These are phyloP conservation scores for Tenthredo livida DNA, from an alignment of 2,888 invertebrate genomes.

Conservation along the genomic window DNA sequence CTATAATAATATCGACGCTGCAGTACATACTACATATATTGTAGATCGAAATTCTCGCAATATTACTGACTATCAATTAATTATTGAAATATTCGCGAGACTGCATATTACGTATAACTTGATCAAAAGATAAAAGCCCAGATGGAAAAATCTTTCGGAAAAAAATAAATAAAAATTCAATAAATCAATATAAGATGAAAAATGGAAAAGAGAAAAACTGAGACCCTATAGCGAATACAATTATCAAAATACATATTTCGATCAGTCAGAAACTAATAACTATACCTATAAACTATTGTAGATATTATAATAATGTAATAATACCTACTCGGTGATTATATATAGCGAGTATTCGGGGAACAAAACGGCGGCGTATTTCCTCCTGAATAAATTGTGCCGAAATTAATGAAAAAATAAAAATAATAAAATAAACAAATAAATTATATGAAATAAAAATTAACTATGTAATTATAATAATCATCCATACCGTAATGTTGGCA, in stretches of 20 bases:
- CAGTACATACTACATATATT: background rate
- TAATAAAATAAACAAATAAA: background rate
- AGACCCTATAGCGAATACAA: constrained; percentile 5
- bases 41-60: constrained; percentile 9
- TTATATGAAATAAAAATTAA: background rate
- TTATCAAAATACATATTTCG: constrained; percentile 18
- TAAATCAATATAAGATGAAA: no score
- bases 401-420: background rate
- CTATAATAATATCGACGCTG: background rate
- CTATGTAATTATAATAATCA: background rate
- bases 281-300: background rate
- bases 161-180: background rate
- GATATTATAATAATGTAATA: constrained; percentile 3
- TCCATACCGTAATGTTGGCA: constrained; percentile 21
- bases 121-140: background rate
- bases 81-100: background rate
- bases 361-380: constrained; percentile 40
- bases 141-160: background rate
- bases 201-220: background rate
- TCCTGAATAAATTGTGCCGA: constrained; percentile 37
- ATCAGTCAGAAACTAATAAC: constrained; percentile 35
- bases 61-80: background rate
- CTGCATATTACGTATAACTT: background rate
- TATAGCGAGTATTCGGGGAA: constrained; percentile 36
- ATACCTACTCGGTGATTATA: constrained; percentile 25